Percentiles rank a stretch among this genome's conserved stretches.
phyloP scores from a whole-genome alignment of 2,113 vertebrate genomes.

The Sigmodon hispidus region DNA sequence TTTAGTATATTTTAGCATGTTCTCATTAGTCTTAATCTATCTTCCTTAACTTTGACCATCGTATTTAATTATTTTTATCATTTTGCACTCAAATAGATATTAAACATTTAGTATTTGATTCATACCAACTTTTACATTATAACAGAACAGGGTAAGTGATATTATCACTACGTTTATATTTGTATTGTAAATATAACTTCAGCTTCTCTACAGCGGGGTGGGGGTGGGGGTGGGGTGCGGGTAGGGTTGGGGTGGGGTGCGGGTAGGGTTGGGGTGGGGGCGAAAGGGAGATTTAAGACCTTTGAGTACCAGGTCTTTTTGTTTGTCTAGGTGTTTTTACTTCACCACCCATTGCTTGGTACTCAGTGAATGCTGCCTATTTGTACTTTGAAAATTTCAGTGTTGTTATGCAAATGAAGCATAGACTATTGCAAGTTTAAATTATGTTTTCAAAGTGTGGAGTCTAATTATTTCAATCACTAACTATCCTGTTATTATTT shows the following conservation, averaged over 20 bases:
- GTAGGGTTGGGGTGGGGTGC: too few species aligned
- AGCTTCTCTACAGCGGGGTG: too few species aligned
- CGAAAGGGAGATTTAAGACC: not conserved
- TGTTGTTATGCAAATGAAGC: not conserved
- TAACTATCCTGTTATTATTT: not conserved
- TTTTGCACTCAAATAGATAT: not conserved
- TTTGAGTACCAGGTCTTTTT: not conserved
- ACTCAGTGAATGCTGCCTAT: not conserved
- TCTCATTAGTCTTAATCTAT: not conserved
- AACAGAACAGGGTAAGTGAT: not conserved
- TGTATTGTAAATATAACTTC: not conserved
- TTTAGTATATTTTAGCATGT: not conserved
- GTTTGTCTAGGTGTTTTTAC: not conserved
- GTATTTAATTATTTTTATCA: not conserved
- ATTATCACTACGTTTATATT: not conserved
- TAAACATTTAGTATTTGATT: not conserved
- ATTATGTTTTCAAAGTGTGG: not conserved
- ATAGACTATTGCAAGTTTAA: not conserved
- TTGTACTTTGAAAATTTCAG: not conserved
- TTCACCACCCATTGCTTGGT: not conserved
- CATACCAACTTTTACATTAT: not conserved
- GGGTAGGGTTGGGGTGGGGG: too few species aligned
- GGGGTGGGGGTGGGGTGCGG: too few species aligned
- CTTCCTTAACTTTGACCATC: not conserved
- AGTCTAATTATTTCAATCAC: not conserved